A percentile compares a stretch with the other conserved stretches of the same genome.
These are phyloP conservation scores for Oreochromis mossambicus DNA, from an alignment of 2,797 vertebrate genomes.

Conservation along the genomic window DNA sequence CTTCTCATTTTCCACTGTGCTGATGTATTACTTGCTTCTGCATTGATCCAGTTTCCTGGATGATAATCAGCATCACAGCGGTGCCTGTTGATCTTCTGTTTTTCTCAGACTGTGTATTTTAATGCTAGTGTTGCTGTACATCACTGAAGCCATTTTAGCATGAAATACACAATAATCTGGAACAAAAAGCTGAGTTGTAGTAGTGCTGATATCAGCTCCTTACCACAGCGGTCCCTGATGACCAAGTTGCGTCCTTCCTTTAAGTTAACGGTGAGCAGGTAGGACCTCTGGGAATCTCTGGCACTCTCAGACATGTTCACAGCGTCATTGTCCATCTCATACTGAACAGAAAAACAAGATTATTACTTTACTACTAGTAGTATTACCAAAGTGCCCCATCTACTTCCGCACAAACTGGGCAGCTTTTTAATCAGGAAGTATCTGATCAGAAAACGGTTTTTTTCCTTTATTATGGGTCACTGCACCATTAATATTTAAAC, in stretches of 20 bases:
- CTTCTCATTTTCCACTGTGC: background rate
- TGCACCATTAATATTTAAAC: background rate
- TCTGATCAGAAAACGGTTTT: background rate
- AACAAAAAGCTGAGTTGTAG: background rate
- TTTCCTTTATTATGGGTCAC: background rate
- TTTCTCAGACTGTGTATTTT: background rate
- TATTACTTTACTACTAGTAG: background rate
- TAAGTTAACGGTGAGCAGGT: conserved; percentile 87
- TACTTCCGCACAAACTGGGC: background rate
- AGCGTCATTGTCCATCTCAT: conserved; percentile 46
- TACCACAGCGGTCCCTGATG: conserved; percentile 93
- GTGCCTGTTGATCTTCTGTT: background rate
- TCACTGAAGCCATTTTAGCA: background rate
- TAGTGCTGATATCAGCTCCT: conserved; percentile 4
- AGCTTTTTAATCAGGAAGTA: background rate
- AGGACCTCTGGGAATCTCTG: conserved; percentile 58
- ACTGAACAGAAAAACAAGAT: conserved; percentile 41
- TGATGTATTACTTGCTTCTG: background rate
- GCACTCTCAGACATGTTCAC: background rate
- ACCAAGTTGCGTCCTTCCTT: conserved; percentile 91
- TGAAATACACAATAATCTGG: background rate
- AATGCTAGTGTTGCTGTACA: background rate
- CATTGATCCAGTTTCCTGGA: background rate
- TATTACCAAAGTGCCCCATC: background rate
- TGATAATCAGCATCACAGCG: background rate